Conservation (phyloP, 2,888 invertebrate species). For the Lissocephala sabroskyi region DNA sequence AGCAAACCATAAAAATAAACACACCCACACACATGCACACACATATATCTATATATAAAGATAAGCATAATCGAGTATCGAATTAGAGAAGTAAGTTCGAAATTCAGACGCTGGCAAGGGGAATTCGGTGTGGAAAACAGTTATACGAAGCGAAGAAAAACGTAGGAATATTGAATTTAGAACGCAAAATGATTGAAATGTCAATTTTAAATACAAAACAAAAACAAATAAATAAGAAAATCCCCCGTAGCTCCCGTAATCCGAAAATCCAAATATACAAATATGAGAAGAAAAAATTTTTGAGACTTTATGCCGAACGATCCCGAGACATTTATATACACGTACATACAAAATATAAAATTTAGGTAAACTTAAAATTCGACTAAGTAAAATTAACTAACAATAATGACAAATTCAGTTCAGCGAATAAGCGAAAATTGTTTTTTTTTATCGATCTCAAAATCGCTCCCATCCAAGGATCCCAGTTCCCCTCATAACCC, state of each 20-base stretch:
- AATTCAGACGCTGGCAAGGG: no score
- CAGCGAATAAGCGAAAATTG: not conserved
- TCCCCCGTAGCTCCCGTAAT: no score
- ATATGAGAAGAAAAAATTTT: slow-evolving; percentile 7
- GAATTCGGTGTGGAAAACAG: no score
- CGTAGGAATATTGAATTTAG: not conserved
- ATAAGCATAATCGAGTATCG: slow-evolving; percentile 1
- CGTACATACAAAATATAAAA: not conserved
- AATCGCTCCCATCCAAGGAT: no score
- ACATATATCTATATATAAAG: slow-evolving; percentile 1
- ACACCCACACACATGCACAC: no score
- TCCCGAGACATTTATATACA: not conserved
- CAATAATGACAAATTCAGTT: no score
- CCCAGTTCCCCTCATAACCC: no score
- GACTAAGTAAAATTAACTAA: not conserved
- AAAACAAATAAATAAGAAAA: not conserved
- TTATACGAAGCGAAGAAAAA: not conserved
- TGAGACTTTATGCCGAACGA: slow-evolving; percentile 10
- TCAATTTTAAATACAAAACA: slow-evolving; percentile 13
- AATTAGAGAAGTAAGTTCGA: not conserved
- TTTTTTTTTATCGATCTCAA: no score
- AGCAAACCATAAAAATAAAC: slow-evolving; percentile 24
- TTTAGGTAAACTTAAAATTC: not conserved
- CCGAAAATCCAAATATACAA: no score
- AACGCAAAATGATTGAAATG: slow-evolving; percentile 11